Evolutionary conservation across 2,888 invertebrate species (phyloP).

Genomic region (Baronia brevicornis): DNA sequence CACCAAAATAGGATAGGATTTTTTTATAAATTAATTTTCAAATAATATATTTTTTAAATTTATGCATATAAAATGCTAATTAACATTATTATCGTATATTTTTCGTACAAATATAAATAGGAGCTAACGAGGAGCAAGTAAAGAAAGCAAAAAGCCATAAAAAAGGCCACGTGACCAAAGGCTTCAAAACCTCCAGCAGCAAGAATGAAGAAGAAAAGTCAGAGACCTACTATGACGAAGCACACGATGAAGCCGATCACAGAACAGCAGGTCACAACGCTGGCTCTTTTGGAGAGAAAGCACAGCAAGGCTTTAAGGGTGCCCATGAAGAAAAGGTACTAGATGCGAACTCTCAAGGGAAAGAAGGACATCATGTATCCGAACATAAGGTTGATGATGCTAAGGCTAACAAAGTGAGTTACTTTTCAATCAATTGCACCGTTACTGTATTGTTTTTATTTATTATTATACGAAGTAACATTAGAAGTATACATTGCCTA

Average conservation of each 20-base stretch:
- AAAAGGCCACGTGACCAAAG: constrained; percentile 79
- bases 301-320: constrained; percentile 75
- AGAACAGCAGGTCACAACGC: constrained; percentile 72
- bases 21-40: too few species aligned
- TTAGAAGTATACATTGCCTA: too few species aligned
- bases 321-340: constrained; percentile 76
- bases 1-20: too few species aligned
- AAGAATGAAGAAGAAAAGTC: constrained; percentile 80
- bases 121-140: constrained; percentile 71
- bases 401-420: constrained; percentile 73
- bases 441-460: not conserved
- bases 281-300: constrained; percentile 75
- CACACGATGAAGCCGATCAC: constrained; percentile 78
- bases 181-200: constrained; percentile 79
- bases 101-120: constrained; percentile 28
- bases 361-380: constrained; percentile 75
- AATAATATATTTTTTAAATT: too few species aligned
- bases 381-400: constrained; percentile 73
- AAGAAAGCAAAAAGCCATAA: constrained; percentile 76
- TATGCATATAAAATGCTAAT: too few species aligned
- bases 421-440: not conserved
- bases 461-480: too few species aligned
- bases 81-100: constrained; percentile 18
- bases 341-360: constrained; percentile 73
- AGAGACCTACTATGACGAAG: constrained; percentile 79